These are phyloP conservation scores for Drosophila obscura DNA, from an alignment of 1,140 invertebrate species.

Conservation along the genomic window DNA sequence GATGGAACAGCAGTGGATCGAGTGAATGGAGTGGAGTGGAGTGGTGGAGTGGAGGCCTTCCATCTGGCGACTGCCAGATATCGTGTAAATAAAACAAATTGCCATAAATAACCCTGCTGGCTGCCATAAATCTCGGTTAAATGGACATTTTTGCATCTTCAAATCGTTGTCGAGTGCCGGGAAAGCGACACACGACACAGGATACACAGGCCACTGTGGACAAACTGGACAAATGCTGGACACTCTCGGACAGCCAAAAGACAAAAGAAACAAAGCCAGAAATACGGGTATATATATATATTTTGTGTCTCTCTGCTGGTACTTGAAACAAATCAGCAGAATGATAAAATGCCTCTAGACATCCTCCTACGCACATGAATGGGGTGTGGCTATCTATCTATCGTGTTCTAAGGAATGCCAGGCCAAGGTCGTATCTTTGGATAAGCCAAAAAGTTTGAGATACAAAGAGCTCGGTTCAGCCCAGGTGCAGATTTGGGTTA, in stretches of 20 bases:
- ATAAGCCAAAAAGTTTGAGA: slow-evolving; percentile 7
- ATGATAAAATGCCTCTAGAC: slow-evolving; percentile 71
- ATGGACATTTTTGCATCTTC: slow-evolving; percentile 83
- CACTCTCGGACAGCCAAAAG: not conserved
- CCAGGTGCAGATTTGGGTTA: not conserved
- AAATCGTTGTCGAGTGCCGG: slow-evolving; percentile 60
- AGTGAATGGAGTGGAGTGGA: not conserved
- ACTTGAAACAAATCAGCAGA: slow-evolving; percentile 62
- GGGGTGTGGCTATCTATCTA: slow-evolving; percentile 9
- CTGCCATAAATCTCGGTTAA: slow-evolving; percentile 81
- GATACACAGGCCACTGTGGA: slow-evolving; percentile 8
- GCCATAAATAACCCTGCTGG: slow-evolving; percentile 77
- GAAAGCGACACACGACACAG: slow-evolving; percentile 9
- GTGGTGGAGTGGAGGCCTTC: slow-evolving; percentile 3
- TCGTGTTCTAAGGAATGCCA: not conserved
- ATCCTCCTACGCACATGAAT: slow-evolving; percentile 25
- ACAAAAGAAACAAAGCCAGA: slow-evolving; percentile 12
- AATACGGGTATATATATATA: slow-evolving; percentile 23
- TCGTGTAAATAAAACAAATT: slow-evolving; percentile 82
- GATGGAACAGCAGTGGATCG: slow-evolving; percentile 8
- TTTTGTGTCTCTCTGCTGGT: slow-evolving; percentile 40
- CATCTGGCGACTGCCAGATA: slow-evolving; percentile 75
- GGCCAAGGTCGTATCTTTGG: slow-evolving; percentile 33
- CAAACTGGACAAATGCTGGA: not conserved
- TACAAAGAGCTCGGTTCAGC: not conserved